These are phyloP conservation scores for Lochmaea crataegi DNA, from an alignment of 2,888 invertebrate species.

Conservation along the genomic window DNA sequence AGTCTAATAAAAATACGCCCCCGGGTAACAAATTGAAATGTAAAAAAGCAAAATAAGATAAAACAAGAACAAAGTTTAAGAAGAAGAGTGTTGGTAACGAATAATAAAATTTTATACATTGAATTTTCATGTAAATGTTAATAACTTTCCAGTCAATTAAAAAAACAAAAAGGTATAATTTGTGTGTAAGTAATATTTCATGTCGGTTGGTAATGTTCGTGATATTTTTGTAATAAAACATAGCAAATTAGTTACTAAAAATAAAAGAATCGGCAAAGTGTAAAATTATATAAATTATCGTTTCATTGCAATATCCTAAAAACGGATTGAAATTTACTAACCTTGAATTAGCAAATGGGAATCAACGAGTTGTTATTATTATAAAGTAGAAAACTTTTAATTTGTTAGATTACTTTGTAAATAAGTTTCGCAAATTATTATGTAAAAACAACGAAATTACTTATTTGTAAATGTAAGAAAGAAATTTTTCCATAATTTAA, in stretches of 20 bases:
- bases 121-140: background rate
- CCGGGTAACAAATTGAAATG: no score
- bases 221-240: background rate
- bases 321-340: background rate
- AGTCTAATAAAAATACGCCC: no score
- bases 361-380: background rate
- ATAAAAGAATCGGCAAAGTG: background rate
- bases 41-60: no score
- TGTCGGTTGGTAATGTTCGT: background rate
- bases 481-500: no score
- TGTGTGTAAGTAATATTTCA: background rate
- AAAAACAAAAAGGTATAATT: background rate
- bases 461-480: no score
- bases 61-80: no score
- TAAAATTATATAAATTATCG: background rate
- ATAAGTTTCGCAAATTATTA: no score
- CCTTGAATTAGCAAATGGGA: background rate
- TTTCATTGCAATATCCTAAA: background rate
- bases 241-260: background rate
- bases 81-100: no score
- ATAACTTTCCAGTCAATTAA: background rate
- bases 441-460: no score
- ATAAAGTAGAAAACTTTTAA: no score
- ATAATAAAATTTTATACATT: no score
- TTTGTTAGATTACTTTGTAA: no score